A percentile compares a stretch with the other conserved stretches of the same genome.
phyloP scores from a whole-genome alignment of 2,113 vertebrate genomes.

The Tragulus kanchil region DNA sequence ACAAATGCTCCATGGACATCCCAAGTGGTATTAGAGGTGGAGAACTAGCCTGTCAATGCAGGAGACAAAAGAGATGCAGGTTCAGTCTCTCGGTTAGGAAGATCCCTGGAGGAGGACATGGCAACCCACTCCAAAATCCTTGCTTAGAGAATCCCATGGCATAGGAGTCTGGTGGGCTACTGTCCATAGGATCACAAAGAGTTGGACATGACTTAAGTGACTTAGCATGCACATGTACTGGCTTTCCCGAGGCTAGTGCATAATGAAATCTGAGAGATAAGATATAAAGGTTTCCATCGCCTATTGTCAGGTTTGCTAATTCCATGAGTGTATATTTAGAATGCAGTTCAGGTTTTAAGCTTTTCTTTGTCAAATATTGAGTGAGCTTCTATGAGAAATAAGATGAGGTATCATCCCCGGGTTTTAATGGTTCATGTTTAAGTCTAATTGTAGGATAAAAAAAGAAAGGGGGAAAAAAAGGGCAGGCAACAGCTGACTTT shows the following conservation, averaged over 20 bases:
- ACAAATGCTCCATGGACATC: neutral
- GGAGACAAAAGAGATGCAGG: too few species aligned
- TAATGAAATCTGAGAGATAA: neutral
- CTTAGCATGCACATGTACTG: neutral
- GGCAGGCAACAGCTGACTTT: neutral
- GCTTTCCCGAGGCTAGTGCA: neutral
- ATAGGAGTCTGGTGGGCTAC: too few species aligned
- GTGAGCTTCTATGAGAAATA: neutral
- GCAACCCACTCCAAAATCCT: too few species aligned
- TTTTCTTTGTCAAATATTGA: conserved; percentile 1
- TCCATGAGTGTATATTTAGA: neutral
- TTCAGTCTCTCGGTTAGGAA: too few species aligned
- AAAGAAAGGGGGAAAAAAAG: neutral
- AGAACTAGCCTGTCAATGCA: too few species aligned
- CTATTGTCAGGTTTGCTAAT: neutral
- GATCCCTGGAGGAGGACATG: too few species aligned
- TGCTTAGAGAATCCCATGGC: too few species aligned
- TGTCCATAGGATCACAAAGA: too few species aligned
- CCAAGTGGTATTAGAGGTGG: too few species aligned
- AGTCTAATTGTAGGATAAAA: neutral
- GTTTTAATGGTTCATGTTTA: neutral
- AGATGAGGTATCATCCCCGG: neutral
- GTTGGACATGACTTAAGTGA: too few species aligned
- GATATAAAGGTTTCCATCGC: neutral
- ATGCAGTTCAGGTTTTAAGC: neutral